A percentile compares a stretch with the other conserved stretches of the same genome.
These are phyloP conservation scores for Vireo altiloquus DNA, from an alignment of 2,113 vertebrate genomes.

Conservation along the genomic window DNA sequence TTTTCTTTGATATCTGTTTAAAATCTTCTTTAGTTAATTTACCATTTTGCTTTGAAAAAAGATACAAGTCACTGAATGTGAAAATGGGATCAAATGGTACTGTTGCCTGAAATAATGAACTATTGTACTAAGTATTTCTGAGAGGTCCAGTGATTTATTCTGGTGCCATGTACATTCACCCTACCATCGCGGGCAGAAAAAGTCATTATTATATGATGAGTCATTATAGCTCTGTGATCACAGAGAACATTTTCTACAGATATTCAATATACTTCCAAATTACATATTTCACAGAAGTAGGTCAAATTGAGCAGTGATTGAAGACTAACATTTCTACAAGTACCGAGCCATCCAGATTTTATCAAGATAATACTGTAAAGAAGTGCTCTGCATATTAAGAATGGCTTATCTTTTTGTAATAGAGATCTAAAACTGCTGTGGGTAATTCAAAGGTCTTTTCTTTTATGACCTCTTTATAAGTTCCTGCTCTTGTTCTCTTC, in stretches of 20 bases:
- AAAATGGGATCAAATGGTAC: background rate
- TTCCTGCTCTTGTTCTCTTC: background rate
- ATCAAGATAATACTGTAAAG: conserved; percentile 7
- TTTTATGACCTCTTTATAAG: background rate
- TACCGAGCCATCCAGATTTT: conserved; percentile 13
- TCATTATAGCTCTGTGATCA: background rate
- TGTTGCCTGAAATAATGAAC: background rate
- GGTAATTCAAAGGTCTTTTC: background rate
- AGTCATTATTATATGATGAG: background rate
- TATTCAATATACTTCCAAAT: conserved; percentile 29
- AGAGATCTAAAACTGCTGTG: background rate
- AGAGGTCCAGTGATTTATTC: background rate
- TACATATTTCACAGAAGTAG: conserved; percentile 25
- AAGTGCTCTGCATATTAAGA: conserved; percentile 32
- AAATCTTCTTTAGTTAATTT: background rate
- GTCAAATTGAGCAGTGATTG: conserved; percentile 35
- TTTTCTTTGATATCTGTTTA: background rate
- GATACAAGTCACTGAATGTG: background rate
- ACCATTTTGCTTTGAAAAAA: background rate
- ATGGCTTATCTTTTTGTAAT: background rate
- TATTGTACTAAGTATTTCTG: background rate
- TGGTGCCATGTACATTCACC: background rate
- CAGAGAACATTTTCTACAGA: conserved; percentile 2
- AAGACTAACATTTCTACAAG: conserved; percentile 41
- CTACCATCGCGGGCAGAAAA: background rate